Evolutionary conservation across 2,797 vertebrate species (phyloP), one percentile per base, ranked within the genome.

Genomic region (Anniella stebbinsi): DNA sequence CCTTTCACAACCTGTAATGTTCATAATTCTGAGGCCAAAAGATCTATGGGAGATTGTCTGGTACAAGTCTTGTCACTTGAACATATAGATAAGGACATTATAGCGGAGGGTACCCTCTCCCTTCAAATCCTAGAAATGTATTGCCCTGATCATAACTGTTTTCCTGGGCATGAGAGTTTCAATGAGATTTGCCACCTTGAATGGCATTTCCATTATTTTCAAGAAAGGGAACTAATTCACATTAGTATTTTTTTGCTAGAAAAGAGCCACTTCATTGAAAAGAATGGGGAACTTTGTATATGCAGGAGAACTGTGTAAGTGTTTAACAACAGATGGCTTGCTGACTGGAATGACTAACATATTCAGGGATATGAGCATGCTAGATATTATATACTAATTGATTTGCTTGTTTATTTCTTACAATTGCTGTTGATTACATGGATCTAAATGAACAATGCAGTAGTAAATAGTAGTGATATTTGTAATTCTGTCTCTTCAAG

Each of bases 401-500:
- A 28, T 23, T 90, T 77, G 45, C 10, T 90, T 48, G 18, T 78
- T 73, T 36, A 36, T 51, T 66, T 23, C 23, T 73, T 86, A 86
- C 15, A 67, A 23, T 48, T 73, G n/a, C 4, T 73, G 23, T 85
- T 87, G 78, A 75, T 51, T 76, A 25, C 28, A 25, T 54, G 41
- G 85, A 33, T 57, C 45, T 80, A 41, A 5, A 5, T 8, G 36
- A 82, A 38, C 54, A 87, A 45, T n/a, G 6, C 9, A 17, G 3
- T 41, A 73, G 36, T 86, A 80, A 81, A 80, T 33, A 30, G 57
- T 51, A 21, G 11, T 25, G 72, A 60, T 33, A 9, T 38, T 82
- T 87, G 5, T 38, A 48, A 77, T 83, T 63, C 54, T 95, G 2
- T 93, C 0, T 93, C 95, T 94, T 94, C 72, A 94, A 99, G 99